Evolutionary conservation across 1,140 invertebrate species (phyloP), one percentile per base, ranked within the genome.

Genomic region (Halesus radiatus): DNA sequence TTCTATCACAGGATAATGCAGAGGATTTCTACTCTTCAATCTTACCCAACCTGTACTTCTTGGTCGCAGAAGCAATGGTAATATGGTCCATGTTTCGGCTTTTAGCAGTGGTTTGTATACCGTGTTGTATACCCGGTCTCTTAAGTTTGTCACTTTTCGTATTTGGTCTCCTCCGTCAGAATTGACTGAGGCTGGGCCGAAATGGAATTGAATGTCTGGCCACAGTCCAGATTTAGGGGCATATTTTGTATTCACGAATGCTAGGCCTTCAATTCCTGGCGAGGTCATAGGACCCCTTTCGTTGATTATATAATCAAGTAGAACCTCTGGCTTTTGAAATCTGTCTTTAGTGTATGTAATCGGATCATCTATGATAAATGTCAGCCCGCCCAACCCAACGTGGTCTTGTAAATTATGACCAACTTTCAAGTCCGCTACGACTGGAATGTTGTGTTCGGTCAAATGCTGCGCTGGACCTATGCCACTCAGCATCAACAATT

Each of bases 401-500:
- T 96, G 95, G 82, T 96, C 95, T 86, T 97, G 96, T 23, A 97
- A 88, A 85, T 97, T 96, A 81, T 95, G 91, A 15, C 95, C 95
- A 0, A 96, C 95, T 85, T 93, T 93, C 1, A 96, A 85, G 85
- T 97, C 92, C 0, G 92, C 92, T 3, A 96, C 81, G 0, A 95
- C 90, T 0, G 94, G 93, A 78, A 97, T 96, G 1, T 92, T 92
- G 56, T 96, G 91, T 74, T 94, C 92, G 77, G 92, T 85, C 1
- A 99, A 88, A 84, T 98, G 95, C 58, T 95, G 93, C 0, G 88
- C 90, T 0, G 96, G 96, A 0, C 97, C 97, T 22, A 98, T 92
- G 0, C 97, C 97, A 20, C 95, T 97, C 0, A 98, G 84, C 95
- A 98, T 96, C 16, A 98, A 90, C n/a, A 98, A 83, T 79, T 97